These are phyloP conservation scores for Shinisaurus crocodilurus DNA, from an alignment of 2,113 vertebrate genomes.

Conservation along the genomic window DNA sequence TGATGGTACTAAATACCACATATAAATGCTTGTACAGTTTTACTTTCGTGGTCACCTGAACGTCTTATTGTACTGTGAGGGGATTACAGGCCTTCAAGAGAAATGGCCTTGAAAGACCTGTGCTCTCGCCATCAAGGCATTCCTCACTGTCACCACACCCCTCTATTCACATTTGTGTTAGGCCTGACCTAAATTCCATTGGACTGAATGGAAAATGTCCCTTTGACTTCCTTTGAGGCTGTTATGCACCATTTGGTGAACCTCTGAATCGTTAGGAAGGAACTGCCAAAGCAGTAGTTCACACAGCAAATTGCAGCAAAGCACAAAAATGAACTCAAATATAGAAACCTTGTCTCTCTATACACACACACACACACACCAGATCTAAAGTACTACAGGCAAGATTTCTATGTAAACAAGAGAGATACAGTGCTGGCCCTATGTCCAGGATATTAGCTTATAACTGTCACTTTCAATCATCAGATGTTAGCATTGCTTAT, in stretches of 20 bases:
- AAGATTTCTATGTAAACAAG: too few relatives aligned
- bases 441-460: not conserved
- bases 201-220: conserved; percentile 44
- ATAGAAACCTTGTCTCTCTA: not conserved
- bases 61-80: conserved; percentile 14
- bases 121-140: conserved; percentile 37
- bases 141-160: conserved; percentile 24
- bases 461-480: not conserved
- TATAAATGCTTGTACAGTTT: conserved; percentile 9
- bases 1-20: conserved; percentile 1
- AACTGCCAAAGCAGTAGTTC: not conserved
- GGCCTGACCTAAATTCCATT: conserved; percentile 32
- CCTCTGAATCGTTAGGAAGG: not conserved
- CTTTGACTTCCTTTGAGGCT: conserved; percentile 33
- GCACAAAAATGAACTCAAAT: not conserved
- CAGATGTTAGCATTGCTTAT: not conserved
- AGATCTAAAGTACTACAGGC: too few relatives aligned
- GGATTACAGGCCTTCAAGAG: conserved; percentile 26
- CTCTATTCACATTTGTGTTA: conserved; percentile 46
- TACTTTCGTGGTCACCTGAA: conserved; percentile 40
- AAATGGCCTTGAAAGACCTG: conserved; percentile 31
- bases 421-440: not conserved
- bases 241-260: conserved; percentile 19
- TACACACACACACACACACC: too few relatives aligned
- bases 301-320: not conserved